Evolutionary conservation across 2,797 vertebrate species (phyloP).

Genomic region (Leucoraja ocellata): DNA sequence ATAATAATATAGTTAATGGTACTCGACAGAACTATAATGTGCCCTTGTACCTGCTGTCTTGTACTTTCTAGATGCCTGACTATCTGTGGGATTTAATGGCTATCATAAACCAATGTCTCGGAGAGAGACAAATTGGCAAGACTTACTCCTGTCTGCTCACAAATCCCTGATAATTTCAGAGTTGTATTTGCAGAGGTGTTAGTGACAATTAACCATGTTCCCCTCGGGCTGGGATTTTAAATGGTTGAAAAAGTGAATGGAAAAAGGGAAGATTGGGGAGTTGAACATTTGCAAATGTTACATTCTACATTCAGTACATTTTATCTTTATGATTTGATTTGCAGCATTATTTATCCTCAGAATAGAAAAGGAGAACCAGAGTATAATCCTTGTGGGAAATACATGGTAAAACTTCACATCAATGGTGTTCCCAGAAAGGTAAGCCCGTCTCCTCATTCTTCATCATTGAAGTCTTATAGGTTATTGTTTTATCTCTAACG

Average conservation of each 20-base stretch:
- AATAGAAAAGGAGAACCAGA: conserved; percentile 91
- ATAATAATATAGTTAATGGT: neutral
- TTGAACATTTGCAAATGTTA: neutral
- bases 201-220: neutral
- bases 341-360: conserved; percentile 93
- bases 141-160: neutral
- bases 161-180: neutral
- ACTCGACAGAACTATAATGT: no score
- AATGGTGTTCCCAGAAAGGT: conserved; percentile 98
- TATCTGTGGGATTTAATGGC: neutral
- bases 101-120: no score
- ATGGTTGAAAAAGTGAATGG: conserved; percentile 16
- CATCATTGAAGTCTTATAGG: neutral
- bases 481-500: neutral
- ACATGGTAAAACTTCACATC: conserved; percentile 97
- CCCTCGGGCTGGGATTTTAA: conserved; percentile 29
- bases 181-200: neutral
- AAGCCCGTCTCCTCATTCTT: conserved; percentile 8
- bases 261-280: neutral
- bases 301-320: neutral
- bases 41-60: neutral
- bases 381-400: conserved; percentile 97
- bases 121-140: neutral
- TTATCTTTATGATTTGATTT: conserved; percentile 37
- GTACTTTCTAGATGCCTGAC: neutral